A percentile compares a stretch with the other conserved stretches of the same genome.
Evolutionary conservation across 2,888 invertebrate genomes (phyloP).

Genomic region (Ypsolopha sequella): DNA sequence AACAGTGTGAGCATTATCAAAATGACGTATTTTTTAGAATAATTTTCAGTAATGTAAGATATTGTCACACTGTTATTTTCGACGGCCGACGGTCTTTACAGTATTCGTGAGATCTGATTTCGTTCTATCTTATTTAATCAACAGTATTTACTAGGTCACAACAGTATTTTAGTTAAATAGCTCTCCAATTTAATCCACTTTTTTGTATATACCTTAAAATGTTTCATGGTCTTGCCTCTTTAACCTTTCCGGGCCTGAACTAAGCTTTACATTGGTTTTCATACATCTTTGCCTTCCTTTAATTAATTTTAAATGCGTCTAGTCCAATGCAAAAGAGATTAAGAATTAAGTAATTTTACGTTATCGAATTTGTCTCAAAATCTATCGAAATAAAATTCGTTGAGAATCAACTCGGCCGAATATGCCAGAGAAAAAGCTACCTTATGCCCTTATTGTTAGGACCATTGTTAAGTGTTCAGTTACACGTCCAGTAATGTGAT

Average conservation of each 20-base stretch:
- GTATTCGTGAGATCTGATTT: slow-evolving; percentile 56
- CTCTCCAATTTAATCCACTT: slow-evolving; percentile 43
- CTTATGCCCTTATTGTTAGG: slow-evolving; percentile 36
- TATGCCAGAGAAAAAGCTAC: slow-evolving; percentile 26
- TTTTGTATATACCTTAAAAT: slow-evolving; percentile 22
- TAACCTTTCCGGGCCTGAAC: slow-evolving; percentile 31
- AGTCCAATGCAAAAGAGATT: slow-evolving; percentile 69
- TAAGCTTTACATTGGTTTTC: slow-evolving; percentile 52
- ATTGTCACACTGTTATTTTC: slow-evolving; percentile 32
- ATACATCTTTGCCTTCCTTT: slow-evolving; percentile 65
- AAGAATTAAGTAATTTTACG: slow-evolving; percentile 52
- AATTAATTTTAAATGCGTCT: slow-evolving; percentile 64
- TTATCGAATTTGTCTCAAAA: slow-evolving; percentile 18
- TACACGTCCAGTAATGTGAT: slow-evolving; percentile 50
- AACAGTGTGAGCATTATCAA: slow-evolving; percentile 36
- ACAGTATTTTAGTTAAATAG: slow-evolving; percentile 61
- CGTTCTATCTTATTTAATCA: slow-evolving; percentile 40
- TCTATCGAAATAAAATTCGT: background rate
- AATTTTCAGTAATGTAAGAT: slow-evolving; percentile 31
- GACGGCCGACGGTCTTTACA: slow-evolving; percentile 26
- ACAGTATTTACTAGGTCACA: slow-evolving; percentile 57
- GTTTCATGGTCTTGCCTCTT: slow-evolving; percentile 27
- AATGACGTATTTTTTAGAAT: slow-evolving; percentile 45
- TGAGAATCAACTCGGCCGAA: slow-evolving; percentile 10
- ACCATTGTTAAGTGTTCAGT: slow-evolving; percentile 63